Evolutionary conservation across 2,113 vertebrate genomes (phyloP).

Genomic region (Cyprichromis sp.): DNA sequence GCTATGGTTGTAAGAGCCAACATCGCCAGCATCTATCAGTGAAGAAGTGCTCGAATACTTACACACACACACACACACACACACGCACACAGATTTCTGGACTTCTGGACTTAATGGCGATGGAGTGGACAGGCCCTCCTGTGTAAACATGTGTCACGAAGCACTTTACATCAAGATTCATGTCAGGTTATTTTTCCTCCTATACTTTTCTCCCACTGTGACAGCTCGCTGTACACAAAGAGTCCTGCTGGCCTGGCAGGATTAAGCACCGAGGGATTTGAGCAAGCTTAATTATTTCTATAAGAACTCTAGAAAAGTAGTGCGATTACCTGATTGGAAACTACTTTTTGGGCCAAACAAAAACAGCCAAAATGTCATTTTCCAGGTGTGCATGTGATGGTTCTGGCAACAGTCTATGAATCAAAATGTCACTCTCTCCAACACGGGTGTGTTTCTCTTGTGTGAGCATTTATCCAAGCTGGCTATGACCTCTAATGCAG

Average conservation of each 20-base stretch:
- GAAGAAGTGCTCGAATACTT: too few species aligned
- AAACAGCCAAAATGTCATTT: background rate
- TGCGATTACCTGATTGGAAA: background rate
- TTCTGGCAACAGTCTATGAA: background rate
- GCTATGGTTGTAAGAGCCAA: too few species aligned
- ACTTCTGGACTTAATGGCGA: slow-evolving; percentile 1
- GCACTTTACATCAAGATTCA: slow-evolving; percentile 38
- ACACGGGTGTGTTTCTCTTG: background rate
- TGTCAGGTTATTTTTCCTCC: slow-evolving; percentile 13
- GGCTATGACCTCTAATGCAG: background rate
- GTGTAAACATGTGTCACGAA: slow-evolving; percentile 30
- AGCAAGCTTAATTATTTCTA: background rate
- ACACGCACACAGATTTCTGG: background rate
- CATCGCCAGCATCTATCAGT: too few species aligned
- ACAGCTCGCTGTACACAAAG: background rate
- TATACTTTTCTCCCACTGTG: background rate
- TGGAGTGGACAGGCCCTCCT: slow-evolving; percentile 4
- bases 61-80: background rate
- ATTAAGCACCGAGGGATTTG: background rate
- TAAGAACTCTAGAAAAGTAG: background rate
- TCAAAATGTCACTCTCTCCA: background rate
- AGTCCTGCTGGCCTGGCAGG: background rate
- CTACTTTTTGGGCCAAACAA: background rate
- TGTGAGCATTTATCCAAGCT: background rate
- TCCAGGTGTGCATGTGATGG: background rate